Conservation (phyloP, 1,140 invertebrate species). For the Caerostris darwini region DNA sequence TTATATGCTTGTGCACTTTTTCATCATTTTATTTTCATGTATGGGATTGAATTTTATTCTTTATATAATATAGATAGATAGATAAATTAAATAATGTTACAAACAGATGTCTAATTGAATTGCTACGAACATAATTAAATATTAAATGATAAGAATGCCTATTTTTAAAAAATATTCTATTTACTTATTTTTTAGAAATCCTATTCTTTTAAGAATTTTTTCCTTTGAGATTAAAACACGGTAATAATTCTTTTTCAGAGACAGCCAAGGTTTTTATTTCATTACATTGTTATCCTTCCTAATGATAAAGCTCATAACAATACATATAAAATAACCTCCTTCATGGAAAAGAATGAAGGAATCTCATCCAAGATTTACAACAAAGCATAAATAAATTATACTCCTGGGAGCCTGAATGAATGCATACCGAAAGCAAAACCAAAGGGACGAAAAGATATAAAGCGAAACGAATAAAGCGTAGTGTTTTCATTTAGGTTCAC, state of each 20-base stretch:
- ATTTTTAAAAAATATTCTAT: too few relatives aligned
- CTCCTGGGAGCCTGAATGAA: neutral
- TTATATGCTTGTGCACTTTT: too few relatives aligned
- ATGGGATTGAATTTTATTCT: too few relatives aligned
- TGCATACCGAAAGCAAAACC: neutral
- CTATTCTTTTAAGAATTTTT: too few relatives aligned
- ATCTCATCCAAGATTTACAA: neutral
- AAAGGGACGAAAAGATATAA: neutral
- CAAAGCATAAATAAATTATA: neutral
- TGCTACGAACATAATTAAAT: too few relatives aligned
- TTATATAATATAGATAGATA: too few relatives aligned
- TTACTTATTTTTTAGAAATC: too few relatives aligned
- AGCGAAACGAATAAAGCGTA: neutral
- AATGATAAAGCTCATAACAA: slow-evolving; percentile 11
- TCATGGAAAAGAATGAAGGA: neutral
- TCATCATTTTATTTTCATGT: too few relatives aligned
- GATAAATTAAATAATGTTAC: too few relatives aligned
- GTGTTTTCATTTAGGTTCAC: neutral
- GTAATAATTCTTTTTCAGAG: neutral
- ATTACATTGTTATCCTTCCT: neutral
- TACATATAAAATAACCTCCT: neutral
- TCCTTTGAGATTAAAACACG: too few relatives aligned
- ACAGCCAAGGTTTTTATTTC: neutral
- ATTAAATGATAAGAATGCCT: too few relatives aligned
- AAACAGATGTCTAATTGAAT: too few relatives aligned